phyloP scores from a whole-genome alignment of 2,888 invertebrate species.

The Diaprepes abbreviatus region DNA sequence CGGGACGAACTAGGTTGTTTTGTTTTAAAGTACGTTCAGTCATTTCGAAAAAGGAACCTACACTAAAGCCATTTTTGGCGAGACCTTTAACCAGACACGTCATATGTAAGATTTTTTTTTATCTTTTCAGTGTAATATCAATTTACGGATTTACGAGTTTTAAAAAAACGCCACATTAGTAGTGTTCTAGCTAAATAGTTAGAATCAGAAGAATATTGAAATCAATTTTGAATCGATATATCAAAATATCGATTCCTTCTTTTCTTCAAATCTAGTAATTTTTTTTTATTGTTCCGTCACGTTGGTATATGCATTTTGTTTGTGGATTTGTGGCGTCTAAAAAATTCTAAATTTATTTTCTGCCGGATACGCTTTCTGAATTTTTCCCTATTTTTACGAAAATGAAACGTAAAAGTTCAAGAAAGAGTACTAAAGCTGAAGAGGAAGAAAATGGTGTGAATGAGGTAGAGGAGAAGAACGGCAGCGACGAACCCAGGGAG shows the following conservation, averaged over 20 bases:
- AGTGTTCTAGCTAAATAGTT: too few relatives aligned
- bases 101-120: too few relatives aligned
- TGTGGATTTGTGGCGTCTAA: conserved; percentile 1
- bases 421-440: conserved; percentile 20
- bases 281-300: background rate
- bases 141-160: too few relatives aligned
- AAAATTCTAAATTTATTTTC: background rate
- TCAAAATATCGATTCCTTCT: background rate
- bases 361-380: too few relatives aligned
- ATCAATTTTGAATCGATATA: too few relatives aligned
- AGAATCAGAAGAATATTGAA: too few relatives aligned
- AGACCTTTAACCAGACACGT: too few relatives aligned
- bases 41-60: too few relatives aligned
- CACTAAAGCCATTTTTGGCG: too few relatives aligned
- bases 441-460: conserved; percentile 29
- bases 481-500: conserved; percentile 22
- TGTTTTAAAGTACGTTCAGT: too few relatives aligned
- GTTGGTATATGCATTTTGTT: background rate
- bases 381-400: background rate
- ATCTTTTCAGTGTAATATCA: too few relatives aligned
- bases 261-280: background rate
- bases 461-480: conserved; percentile 8
- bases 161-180: too few relatives aligned
- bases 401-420: conserved; percentile 42
- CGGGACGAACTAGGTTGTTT: background rate